A percentile compares a stretch with the other conserved stretches of the same genome.
phyloP scores from a whole-genome alignment of 2,113 vertebrate genomes.

The Oreotragus oreotragus region DNA sequence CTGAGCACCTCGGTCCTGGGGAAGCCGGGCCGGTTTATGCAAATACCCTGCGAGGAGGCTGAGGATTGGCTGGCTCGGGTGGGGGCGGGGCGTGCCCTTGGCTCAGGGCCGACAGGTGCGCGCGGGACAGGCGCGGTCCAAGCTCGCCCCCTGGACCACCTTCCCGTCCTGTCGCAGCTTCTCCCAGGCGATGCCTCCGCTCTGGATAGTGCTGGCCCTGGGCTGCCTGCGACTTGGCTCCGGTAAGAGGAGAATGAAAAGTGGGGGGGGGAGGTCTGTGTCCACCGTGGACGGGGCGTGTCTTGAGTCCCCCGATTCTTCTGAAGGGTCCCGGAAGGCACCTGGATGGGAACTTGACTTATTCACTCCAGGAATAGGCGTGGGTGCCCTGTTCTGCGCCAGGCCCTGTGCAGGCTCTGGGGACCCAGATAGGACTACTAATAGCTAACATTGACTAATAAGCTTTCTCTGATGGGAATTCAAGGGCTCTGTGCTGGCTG shows the following conservation, averaged over 20 bases:
- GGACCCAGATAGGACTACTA: neutral
- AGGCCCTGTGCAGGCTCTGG: neutral
- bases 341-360: neutral
- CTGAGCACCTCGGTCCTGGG: fast-evolving
- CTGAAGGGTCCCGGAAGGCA: neutral
- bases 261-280: too few relatives aligned
- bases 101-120: neutral
- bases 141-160: fast-evolving
- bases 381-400: neutral
- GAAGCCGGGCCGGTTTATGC: neutral
- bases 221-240: slow-evolving; percentile 40
- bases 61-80: neutral
- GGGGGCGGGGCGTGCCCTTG: neutral
- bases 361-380: neutral
- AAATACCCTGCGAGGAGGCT: neutral
- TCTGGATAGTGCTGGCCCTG: slow-evolving; percentile 57
- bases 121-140: fast-evolving
- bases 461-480: neutral
- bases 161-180: neutral
- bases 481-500: neutral
- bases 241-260: neutral
- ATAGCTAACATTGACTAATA: neutral
- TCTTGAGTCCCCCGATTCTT: neutral
- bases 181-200: slow-evolving; percentile 37
- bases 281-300: neutral